These are phyloP conservation scores for Sycophaga agraensis DNA, from an alignment of 1,140 invertebrate genomes.

Conservation along the genomic window DNA sequence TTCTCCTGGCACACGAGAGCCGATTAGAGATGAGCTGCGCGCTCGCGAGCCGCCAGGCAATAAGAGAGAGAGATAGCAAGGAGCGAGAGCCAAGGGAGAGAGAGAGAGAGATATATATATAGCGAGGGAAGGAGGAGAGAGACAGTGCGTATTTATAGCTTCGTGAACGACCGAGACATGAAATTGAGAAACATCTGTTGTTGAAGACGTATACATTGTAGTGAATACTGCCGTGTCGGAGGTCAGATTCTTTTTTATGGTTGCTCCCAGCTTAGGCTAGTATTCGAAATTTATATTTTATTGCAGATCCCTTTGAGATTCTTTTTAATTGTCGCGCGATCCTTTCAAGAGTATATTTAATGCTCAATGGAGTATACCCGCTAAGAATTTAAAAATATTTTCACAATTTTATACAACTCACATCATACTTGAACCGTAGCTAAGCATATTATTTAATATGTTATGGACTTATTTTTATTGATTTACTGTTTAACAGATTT, in stretches of 20 bases:
- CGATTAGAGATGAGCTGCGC: background rate
- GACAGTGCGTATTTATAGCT: conserved; percentile 6
- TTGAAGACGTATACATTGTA: background rate
- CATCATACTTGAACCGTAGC: no score
- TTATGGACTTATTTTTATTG: no score
- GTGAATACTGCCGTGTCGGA: background rate
- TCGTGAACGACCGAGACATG: background rate
- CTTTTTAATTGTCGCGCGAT: no score
- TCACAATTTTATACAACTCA: no score
- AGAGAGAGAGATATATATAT: background rate
- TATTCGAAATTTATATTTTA: no score
- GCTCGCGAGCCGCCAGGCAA: background rate
- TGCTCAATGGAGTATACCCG: no score
- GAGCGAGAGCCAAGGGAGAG: background rate
- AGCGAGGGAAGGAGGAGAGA: background rate
- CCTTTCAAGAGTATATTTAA: no score
- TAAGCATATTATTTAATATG: no score
- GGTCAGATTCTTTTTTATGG: background rate
- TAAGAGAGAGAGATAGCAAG: background rate
- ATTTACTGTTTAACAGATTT: no score
- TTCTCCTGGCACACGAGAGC: background rate
- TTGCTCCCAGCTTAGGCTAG: no score
- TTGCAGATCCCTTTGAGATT: no score
- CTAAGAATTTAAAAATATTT: no score
- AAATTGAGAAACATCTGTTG: conserved; percentile 2